These are phyloP conservation scores for Melanotaenia trifasciata DNA, from an alignment of 2,797 vertebrate genomes.

Conservation along the genomic window DNA sequence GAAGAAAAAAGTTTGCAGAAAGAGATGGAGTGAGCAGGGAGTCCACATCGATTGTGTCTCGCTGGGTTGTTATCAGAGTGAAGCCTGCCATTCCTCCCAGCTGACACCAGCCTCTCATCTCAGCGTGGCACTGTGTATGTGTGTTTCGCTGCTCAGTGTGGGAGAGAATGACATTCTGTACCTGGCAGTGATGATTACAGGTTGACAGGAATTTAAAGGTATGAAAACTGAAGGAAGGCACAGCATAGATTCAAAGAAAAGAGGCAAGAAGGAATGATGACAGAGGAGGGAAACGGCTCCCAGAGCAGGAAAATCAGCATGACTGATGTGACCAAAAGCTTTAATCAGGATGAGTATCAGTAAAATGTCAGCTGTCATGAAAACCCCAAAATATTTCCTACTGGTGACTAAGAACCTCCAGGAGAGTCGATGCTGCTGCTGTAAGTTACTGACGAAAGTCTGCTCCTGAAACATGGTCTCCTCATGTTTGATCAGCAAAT, in stretches of 20 bases:
- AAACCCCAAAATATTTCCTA: neutral
- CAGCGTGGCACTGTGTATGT: neutral
- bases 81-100: slow-evolving; percentile 51
- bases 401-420: neutral
- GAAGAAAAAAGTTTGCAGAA: slow-evolving; percentile 4
- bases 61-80: slow-evolving; percentile 38
- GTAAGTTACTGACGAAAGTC: neutral
- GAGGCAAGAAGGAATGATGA: neutral
- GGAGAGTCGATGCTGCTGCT: neutral
- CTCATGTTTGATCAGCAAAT: neutral
- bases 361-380: slow-evolving; percentile 22
- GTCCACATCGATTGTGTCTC: slow-evolving; percentile 14
- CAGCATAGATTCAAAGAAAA: neutral
- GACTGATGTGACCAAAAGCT: slow-evolving; percentile 14
- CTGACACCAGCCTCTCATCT: slow-evolving; percentile 43
- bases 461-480: neutral
- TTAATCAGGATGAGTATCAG: slow-evolving; percentile 22
- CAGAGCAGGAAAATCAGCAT: neutral
- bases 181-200: slow-evolving; percentile 59
- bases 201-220: slow-evolving; percentile 44
- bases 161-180: slow-evolving; percentile 36
- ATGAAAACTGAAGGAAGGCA: slow-evolving; percentile 18
- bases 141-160: slow-evolving; percentile 14
- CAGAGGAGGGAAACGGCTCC: neutral
- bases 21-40: neutral